A percentile compares a stretch with the other conserved stretches of the same genome.
Conservation (phyloP, 2,888 invertebrate genomes). For the Agrochola circellaris region DNA sequence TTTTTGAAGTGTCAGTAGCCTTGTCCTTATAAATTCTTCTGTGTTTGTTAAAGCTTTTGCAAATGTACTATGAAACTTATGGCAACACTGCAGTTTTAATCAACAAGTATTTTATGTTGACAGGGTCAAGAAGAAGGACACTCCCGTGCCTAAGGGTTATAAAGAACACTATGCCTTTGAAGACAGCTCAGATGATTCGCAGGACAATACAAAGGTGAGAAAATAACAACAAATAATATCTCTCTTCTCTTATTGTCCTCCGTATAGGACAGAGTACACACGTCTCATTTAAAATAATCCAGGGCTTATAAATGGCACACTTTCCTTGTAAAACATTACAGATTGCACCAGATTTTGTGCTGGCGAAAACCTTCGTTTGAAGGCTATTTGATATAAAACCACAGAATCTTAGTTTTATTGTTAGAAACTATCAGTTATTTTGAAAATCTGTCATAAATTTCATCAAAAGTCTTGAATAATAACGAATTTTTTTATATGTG, state of each 20-base stretch:
- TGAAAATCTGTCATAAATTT: neutral
- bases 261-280: neutral
- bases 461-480: neutral
- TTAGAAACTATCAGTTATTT: neutral
- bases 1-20: neutral
- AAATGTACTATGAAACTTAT: neutral
- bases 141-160: constrained; percentile 88
- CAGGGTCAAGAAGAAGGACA: constrained; percentile 92
- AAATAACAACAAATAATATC: neutral
- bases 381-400: neutral
- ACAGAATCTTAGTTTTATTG: neutral
- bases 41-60: constrained; percentile 3
- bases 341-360: neutral
- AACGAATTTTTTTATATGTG: neutral
- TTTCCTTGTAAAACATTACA: neutral
- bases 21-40: neutral
- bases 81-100: constrained; percentile 14
- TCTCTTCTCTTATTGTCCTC: neutral
- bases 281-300: neutral
- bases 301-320: neutral
- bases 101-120: constrained; percentile 53
- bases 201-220: constrained; percentile 81
- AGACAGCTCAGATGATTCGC: constrained; percentile 89
- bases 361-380: neutral
- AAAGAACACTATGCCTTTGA: constrained; percentile 89